Evolutionary conservation across 2,888 invertebrate species (phyloP).

Genomic region (Drosophila prolongata): DNA sequence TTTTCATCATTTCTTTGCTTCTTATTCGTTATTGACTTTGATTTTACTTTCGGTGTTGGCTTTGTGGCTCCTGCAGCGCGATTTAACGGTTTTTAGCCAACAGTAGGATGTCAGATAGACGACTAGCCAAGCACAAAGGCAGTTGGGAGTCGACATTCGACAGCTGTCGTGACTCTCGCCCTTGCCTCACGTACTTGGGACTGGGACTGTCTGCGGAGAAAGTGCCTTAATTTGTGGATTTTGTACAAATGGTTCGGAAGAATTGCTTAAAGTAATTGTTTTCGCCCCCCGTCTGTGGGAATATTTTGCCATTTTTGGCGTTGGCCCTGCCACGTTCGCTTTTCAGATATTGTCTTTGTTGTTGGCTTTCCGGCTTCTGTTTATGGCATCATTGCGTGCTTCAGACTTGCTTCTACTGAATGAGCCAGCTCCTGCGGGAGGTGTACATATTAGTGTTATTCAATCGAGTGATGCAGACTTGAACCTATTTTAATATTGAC

Average conservation of each 20-base stretch:
- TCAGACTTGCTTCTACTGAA: not conserved
- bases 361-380: conserved; percentile 11
- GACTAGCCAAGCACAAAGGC: conserved; percentile 47
- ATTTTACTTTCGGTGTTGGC: conserved; percentile 67
- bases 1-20: conserved; percentile 31
- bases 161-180: conserved; percentile 45
- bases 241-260: conserved; percentile 79
- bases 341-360: conserved; percentile 18
- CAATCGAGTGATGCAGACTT: conserved; percentile 5
- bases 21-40: conserved; percentile 68
- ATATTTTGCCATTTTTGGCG: conserved; percentile 46
- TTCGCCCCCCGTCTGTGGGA: conserved; percentile 51
- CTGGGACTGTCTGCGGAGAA: conserved; percentile 55
- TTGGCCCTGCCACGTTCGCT: conserved; percentile 16
- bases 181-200: conserved; percentile 8
- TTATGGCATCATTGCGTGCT: conserved; percentile 29
- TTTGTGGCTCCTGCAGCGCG: conserved; percentile 50
- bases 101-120: conserved; percentile 42
- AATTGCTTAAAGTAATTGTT: conserved; percentile 78
- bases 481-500: conserved; percentile 18
- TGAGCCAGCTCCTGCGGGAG: not conserved
- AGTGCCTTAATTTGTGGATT: conserved; percentile 82
- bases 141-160: conserved; percentile 33
- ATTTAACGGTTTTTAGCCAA: conserved; percentile 58
- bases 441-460: not conserved